A percentile compares a stretch with the other conserved stretches of the same genome.
Conservation (phyloP, 2,113 vertebrate genomes). For the Isurus oxyrinchus region DNA sequence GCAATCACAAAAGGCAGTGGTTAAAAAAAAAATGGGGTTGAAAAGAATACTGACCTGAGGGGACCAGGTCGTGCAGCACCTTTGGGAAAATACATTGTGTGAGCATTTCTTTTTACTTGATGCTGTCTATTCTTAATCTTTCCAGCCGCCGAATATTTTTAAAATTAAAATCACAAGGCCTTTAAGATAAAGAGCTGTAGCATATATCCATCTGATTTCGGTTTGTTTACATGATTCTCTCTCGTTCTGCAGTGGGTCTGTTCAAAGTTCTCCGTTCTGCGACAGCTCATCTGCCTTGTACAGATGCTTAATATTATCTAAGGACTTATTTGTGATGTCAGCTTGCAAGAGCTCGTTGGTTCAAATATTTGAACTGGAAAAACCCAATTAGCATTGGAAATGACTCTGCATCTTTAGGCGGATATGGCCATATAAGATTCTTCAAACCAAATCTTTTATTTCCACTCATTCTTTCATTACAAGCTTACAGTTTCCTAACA, state of each 20-base stretch:
- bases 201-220: not conserved
- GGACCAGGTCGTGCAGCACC: not conserved
- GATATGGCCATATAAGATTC: not conserved
- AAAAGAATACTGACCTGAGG: not conserved
- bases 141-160: not conserved
- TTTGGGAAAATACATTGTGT: not conserved
- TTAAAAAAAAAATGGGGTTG: not conserved
- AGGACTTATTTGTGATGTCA: constrained; percentile 8
- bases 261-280: not conserved
- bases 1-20: not conserved
- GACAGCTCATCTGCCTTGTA: not conserved
- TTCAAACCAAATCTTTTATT: not conserved
- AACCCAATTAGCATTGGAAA: not conserved
- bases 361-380: not conserved
- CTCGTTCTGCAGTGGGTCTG: not conserved
- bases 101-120: not conserved
- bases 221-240: not conserved
- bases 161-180: not conserved
- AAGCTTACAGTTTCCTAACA: not conserved
- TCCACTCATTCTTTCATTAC: not conserved
- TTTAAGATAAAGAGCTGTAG: not conserved
- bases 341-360: not conserved
- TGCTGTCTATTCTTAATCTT: not conserved
- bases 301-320: not conserved
- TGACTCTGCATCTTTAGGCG: not conserved